Conservation (phyloP, 2,797 vertebrate genomes). For the Labeo calbasu region DNA sequence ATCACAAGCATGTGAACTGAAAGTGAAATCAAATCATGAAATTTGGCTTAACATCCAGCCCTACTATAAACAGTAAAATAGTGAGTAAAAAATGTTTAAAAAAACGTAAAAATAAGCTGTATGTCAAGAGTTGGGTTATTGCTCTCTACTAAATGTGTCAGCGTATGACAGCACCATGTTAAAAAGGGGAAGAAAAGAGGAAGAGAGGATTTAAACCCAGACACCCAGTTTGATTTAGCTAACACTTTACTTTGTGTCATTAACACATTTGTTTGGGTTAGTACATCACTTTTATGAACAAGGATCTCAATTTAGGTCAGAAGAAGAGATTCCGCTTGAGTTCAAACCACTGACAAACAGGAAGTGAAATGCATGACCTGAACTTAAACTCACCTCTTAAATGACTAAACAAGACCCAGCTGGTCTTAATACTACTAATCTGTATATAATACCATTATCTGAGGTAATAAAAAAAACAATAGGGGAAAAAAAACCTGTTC, state of each 20-base stretch:
- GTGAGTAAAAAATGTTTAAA: not conserved
- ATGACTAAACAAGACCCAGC: conserved; percentile 41
- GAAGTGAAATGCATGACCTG: conserved; percentile 36
- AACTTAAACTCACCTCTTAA: conserved; percentile 25
- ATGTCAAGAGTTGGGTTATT: not conserved
- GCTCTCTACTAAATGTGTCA: not conserved
- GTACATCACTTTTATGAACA: not conserved
- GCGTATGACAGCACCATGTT: not conserved
- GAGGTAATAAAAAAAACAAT: conserved; percentile 29
- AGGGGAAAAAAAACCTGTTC: not conserved
- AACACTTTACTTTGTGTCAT: not conserved
- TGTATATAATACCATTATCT: conserved; percentile 29
- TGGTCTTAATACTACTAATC: conserved; percentile 45
- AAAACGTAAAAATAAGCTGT: not conserved
- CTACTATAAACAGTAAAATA: not conserved
- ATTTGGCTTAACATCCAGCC: no score
- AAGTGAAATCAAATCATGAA: no score
- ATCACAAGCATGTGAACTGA: no score
- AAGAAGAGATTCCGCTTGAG: conserved; percentile 19
- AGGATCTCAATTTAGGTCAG: conserved; percentile 1
- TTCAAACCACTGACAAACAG: conserved; percentile 31
- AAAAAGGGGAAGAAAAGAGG: no score
- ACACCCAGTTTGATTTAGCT: not conserved
- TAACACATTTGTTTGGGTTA: not conserved
- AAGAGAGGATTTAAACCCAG: not conserved